Evolutionary conservation across 1,140 invertebrate genomes (phyloP), one percentile per base, ranked within the genome.

Genomic region (Drosophila littoralis): DNA sequence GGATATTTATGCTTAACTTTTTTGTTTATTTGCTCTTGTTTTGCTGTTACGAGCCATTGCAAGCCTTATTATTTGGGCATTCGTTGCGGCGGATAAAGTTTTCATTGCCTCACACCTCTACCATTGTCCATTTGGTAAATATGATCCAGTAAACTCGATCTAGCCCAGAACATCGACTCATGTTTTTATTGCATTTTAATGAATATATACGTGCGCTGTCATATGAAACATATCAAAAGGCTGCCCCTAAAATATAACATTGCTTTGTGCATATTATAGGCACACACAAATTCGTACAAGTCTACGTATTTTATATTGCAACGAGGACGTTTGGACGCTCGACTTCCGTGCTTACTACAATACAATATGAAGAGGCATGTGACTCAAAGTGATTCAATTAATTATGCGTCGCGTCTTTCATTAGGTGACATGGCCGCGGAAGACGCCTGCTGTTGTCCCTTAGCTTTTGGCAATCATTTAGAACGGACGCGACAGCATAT

Each of bases 331-430:
- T 50, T 54, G 65, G 64, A n/a, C n/a, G 35, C 61, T 64, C 36
- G 48, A 79, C 75, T 86, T 85, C 75, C 75, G 64, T 68, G 59
- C 52, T 70, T 73, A 86, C 57, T 81, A 54, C 38, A 52, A n/a
- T 6, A n/a, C 48, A 28, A 28, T 28, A 5, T 28, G 7, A 1
- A 28, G 22, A 32, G 46, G 17, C 22, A 50, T 55, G 55, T 48
- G 45, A 48, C 61, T 52, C 54, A 36, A 68, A 81, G 50, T 78
- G 67, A 77, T 89, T 68, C 67, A 75, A 75, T 88, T 89, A 88
- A 89, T 88, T 83, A 89, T 80, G 84, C 63, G 63, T 54, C 38
- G 74, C 80, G 60, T 72, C 84, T 61, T 70, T 73, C 74, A 88
- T 89, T 77, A 79, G 80, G 74, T 63, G 79, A 88, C 83, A 88